Conservation (phyloP, 2,888 invertebrate genomes). For the Polydrusus pterygomalis region DNA sequence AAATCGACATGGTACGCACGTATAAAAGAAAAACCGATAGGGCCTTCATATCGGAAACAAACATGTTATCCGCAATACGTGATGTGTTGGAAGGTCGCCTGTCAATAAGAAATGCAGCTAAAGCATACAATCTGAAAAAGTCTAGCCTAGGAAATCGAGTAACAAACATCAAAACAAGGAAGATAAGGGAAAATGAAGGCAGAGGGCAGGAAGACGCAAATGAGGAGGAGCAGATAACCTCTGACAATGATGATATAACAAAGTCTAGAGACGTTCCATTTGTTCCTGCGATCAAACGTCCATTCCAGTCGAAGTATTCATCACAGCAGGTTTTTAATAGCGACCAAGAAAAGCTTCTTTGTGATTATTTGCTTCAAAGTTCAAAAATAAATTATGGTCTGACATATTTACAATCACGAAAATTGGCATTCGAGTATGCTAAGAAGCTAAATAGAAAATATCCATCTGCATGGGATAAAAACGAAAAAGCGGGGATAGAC, state of each 20-base stretch:
- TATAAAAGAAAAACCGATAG: conserved; percentile 23
- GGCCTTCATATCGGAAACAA: conserved; percentile 12
- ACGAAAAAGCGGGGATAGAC: conserved; percentile 15
- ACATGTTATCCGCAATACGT: conserved; percentile 19
- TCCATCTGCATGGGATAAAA: background rate
- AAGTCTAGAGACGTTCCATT: conserved; percentile 13
- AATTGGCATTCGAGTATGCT: conserved; percentile 9
- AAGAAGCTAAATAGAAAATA: conserved; percentile 16
- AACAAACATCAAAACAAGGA: conserved; percentile 11
- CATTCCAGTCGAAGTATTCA: conserved; percentile 21
- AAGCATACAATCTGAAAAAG: conserved; percentile 15
- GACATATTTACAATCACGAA: conserved; percentile 19
- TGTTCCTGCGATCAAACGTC: conserved; percentile 2
- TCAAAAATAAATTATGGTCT: conserved; percentile 25
- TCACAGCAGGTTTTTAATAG: conserved; percentile 13
- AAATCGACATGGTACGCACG: conserved; percentile 18
- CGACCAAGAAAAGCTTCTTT: background rate
- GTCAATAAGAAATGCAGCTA: conserved; percentile 18
- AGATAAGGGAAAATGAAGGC: conserved; percentile 15
- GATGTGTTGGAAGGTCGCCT: conserved; percentile 13
- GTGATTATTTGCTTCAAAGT: conserved; percentile 7
- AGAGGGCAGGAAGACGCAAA: conserved; percentile 4
- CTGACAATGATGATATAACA: conserved; percentile 6
- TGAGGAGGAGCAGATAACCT: conserved; percentile 3
- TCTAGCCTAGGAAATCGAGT: conserved; percentile 7